Base-by-base conservation (phyloP, 1,140 invertebrate species). In the Zaprionus gabonicus region DNA sequence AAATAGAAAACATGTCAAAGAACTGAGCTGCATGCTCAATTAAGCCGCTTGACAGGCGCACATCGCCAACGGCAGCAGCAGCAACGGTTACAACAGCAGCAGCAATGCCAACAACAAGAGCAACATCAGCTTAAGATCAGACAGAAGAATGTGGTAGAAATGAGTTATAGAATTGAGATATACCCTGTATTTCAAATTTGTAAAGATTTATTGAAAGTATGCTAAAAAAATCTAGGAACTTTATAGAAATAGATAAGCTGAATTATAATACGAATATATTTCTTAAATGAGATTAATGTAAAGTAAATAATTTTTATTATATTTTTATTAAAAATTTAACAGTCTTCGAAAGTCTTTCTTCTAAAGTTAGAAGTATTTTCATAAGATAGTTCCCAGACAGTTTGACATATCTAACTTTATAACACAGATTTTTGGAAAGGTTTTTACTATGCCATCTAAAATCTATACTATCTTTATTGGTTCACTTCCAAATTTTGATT, bases 1-100 rank as follows among this genome's bases (percentile, higher is more conserved):
- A 88, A 90, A 90, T 91, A 90, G 85, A 85, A 90, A 90, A 90
- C 86, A 90, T 90, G 86, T 85, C 85, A 80, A 90, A 90, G 72
- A 86, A 80, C 80, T 80, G 80, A 87, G 71, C 72, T 75, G 69
- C 70, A 74, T 81, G 79, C 81, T 71, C 82, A 85, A 85, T 86
- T 85, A 85, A 86, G 82, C 82, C 62, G 82, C 82, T 85, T 77
- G 75, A 77, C 69, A 71, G 68, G 20, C 55, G 23, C 59, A 58
- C 64, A 67, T 44, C 63, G 68, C 31, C 66, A 68, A 56, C 71
- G 46, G 36, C 53, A 56, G 28, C 59, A 53, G 34, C 44, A 53
- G 44, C 44, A 55, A 13, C 20, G 9, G 10, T 5, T 10, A 25
- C 20, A 15, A 1, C 28, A 60, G 44, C 41, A 60, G 44, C 41